Base-by-base conservation (phyloP, 1,140 invertebrate species). In the Octopus sinensis region DNA sequence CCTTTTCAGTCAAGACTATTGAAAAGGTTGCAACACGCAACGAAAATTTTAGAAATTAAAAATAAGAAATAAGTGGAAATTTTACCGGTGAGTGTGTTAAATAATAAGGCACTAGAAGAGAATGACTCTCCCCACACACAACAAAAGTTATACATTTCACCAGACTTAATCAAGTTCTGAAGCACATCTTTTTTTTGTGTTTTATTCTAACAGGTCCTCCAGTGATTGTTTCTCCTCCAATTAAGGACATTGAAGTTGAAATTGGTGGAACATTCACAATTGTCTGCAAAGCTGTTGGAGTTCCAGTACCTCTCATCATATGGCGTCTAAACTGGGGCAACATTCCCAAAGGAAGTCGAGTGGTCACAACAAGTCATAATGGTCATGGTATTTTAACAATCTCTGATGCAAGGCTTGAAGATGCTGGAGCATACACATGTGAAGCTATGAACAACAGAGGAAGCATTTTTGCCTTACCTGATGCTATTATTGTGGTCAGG, bases 311-410 rank as follows among this genome's bases (percentile, higher is more conserved):
- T 0, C 93, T 96, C 77, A 96, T 99, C 82, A 94, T 95, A 43
- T 99, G 98, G 97, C 93, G 97, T 79, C 92, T 97, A 3, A 99
- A 99, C 91, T 99, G 97, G 98, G 96, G 97, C 5, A 96, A 98
- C 87, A 94, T 99, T 51, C 92, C 92, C 53, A 85, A 88, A n/a
- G 96, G 97, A 0, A 91, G 93, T 4, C 96, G 98, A 87, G 97
- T 97, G 0, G 85, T 82, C 0, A 94, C 93, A 4, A 94, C 93
- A 0, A 97, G 94, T 85, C 91, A 92, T 2, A 93, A 95, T 84
- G 97, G 97, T 12, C 92, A 94, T 2, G 97, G 97, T 23, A 94
- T 92, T 0, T 91, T 99, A 0, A 94, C 93, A 0, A 97, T 98
- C 86, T 93, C 93, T 0, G 90, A 96, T 84, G 94, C 96, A 23